Base-by-base conservation (phyloP, 2,888 invertebrate genomes). In the Mythimna loreyi region DNA sequence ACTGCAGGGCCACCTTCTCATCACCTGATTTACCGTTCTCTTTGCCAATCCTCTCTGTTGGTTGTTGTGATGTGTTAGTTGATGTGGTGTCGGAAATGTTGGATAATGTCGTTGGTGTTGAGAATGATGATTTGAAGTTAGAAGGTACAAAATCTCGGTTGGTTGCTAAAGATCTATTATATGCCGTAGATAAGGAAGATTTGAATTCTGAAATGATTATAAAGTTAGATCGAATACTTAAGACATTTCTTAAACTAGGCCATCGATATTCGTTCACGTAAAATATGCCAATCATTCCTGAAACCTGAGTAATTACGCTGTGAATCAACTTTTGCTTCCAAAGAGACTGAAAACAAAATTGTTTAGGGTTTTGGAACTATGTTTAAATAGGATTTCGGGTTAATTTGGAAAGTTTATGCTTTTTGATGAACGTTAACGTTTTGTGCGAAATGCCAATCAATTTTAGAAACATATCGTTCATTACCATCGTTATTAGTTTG, bases 1-100 rank as follows among this genome's bases (percentile, higher is more conserved):
- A 98, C 94, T 98, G 97, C 73, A 97, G 97, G 47, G 97, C 96
- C 90, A 97, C 95, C 90, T 96, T 96, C 70, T 95, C 95, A 80
- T 93, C 93, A 94, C 94, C 94, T 92, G 95, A 87, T 96, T 93
- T 94, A 96, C 96, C 93, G 95, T 96, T 94, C 91, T 96, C 93
- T 92, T 94, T 92, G 91, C 95, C 93, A 94, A 96, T 94, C 89
- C 94, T 92, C 93, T 94, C 95, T 96, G 96, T 93, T 91, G 93
- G 93, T 93, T 85, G 85, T 88, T 88, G 86, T 82, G 79, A 78
- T 78, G 88, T 87, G 88, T 92, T 92, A 91, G 84, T 86, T 81
- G 85, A 85, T 76, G 79, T 81, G 72, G 83, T 84, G 67, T 75
- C 55, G 55, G 56, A 56, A 28, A 59, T 74, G 67, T 56, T 62